phyloP scores from a whole-genome alignment of 2,113 vertebrate species.

The Oenanthe oenanthe region DNA sequence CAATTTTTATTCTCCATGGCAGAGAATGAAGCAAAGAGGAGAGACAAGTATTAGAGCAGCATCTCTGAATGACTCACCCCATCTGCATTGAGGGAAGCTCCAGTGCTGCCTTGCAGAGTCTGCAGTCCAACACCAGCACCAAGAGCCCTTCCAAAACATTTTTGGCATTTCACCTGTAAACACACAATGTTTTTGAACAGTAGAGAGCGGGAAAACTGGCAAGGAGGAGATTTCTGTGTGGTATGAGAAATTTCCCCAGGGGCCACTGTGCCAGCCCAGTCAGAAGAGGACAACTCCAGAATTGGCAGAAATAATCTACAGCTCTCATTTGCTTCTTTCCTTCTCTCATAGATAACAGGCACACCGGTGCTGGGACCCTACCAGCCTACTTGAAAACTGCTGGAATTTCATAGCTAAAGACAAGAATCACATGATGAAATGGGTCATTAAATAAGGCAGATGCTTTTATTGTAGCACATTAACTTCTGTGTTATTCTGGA shows the following conservation, averaged over 20 bases:
- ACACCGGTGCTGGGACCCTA: not conserved
- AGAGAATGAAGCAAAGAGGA: not conserved
- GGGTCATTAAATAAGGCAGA: conserved; percentile 55
- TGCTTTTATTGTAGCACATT: conserved; percentile 65
- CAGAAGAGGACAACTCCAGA: not conserved
- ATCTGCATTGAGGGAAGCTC: not conserved
- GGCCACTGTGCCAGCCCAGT: not conserved
- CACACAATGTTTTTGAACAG: not conserved
- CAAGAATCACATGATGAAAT: conserved; percentile 25
- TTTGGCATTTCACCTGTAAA: not conserved
- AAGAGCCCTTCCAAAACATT: not conserved
- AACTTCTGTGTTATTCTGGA: conserved; percentile 46
- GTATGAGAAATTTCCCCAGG: not conserved
- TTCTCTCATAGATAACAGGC: not conserved
- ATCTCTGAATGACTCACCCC: not conserved
- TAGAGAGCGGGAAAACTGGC: not conserved
- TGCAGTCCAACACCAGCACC: not conserved
- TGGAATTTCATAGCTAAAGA: conserved; percentile 12
- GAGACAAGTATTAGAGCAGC: not conserved
- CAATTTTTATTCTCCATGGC: not conserved
- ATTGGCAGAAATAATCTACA: not conserved
- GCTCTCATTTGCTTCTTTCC: not conserved
- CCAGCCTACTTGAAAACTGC: not conserved
- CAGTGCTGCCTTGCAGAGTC: not conserved
- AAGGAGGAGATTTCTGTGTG: not conserved